phyloP scores from a whole-genome alignment of 2,113 vertebrate species.

The Cryptomyrus ogoouensis region DNA sequence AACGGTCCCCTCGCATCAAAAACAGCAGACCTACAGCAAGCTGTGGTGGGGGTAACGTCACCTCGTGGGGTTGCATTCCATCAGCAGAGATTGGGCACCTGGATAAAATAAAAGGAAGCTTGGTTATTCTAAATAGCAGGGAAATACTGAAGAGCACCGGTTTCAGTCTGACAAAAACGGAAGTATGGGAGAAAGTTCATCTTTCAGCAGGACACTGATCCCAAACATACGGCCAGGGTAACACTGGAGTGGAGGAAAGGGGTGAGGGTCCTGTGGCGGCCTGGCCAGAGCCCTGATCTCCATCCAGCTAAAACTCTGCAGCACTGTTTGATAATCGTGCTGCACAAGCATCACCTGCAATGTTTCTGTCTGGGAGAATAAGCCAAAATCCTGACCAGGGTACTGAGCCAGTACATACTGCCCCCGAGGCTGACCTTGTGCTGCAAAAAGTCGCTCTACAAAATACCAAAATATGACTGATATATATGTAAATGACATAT shows the following conservation, averaged over 20 bases:
- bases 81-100: not conserved
- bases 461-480: too few relatives aligned
- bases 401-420: not conserved
- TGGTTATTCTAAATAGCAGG: not conserved
- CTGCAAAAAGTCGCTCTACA: too few relatives aligned
- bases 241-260: not conserved
- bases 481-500: too few relatives aligned
- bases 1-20: too few relatives aligned
- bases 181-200: not conserved
- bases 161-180: not conserved
- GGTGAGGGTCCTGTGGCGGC: not conserved
- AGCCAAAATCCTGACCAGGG: not conserved
- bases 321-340: not conserved
- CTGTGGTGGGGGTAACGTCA: not conserved
- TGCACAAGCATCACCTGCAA: not conserved
- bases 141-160: not conserved
- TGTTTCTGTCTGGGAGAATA: not conserved
- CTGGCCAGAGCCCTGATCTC: not conserved
- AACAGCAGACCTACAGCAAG: too few relatives aligned
- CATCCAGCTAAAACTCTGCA: not conserved
- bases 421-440: not conserved
- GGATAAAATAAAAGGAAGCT: not conserved
- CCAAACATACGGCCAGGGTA: too few relatives aligned
- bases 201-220: too few relatives aligned
- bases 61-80: not conserved